Conservation (phyloP, 2,113 vertebrate genomes). For the Condylura cristata region DNA sequence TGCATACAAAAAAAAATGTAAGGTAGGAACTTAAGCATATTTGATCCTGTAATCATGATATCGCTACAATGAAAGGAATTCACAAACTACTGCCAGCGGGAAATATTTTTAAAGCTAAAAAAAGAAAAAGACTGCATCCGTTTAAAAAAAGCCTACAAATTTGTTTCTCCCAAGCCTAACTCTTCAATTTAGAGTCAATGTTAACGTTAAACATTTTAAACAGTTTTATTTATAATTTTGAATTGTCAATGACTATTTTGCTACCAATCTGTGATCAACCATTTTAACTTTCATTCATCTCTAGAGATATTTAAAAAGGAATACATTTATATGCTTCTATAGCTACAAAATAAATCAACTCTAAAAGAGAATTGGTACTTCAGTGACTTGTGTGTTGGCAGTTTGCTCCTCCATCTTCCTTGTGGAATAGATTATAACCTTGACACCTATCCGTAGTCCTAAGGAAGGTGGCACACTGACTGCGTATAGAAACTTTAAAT, state of each 20-base stretch:
- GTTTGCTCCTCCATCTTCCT: constrained; percentile 80
- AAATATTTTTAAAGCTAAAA: constrained; percentile 60
- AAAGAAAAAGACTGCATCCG: constrained; percentile 5
- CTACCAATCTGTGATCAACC: constrained; percentile 74
- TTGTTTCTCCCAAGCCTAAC: constrained; percentile 44
- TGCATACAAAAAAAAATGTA: not conserved
- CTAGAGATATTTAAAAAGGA: constrained; percentile 73
- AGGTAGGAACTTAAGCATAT: constrained; percentile 13
- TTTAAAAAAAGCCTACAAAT: constrained; percentile 47
- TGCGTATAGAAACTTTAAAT: constrained; percentile 81
- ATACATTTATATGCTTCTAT: constrained; percentile 72
- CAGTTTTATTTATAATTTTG: constrained; percentile 67
- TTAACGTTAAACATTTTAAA: constrained; percentile 54
- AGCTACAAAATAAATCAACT: constrained; percentile 77
- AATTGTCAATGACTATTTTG: constrained; percentile 76
- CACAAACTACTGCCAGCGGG: constrained; percentile 51
- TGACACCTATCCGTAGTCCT: constrained; percentile 87
- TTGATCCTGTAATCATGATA: constrained; percentile 58
- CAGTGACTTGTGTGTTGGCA: constrained; percentile 80
- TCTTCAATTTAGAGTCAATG: constrained; percentile 62
- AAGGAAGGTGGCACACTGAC: constrained; percentile 81
- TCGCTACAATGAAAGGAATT: constrained; percentile 60
- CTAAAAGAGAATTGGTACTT: constrained; percentile 71
- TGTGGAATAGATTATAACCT: constrained; percentile 82
- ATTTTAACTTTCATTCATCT: constrained; percentile 80